Evolutionary conservation across 2,797 vertebrate species (phyloP).

Genomic region (Tenualosa ilisha): DNA sequence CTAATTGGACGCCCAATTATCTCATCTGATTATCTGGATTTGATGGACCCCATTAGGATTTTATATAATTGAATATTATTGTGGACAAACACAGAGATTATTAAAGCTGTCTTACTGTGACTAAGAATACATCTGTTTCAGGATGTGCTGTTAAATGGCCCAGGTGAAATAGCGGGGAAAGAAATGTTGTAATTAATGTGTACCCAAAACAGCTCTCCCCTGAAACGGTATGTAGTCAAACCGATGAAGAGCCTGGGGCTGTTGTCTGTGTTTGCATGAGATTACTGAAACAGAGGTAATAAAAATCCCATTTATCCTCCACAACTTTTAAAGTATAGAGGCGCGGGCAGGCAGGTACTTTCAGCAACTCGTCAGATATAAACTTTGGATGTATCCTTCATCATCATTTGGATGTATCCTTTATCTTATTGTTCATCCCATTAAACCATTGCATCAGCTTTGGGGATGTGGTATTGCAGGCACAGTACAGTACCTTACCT

Average conservation of each 20-base stretch:
- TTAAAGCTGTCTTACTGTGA: conserved; percentile 64
- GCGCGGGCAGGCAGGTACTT: not conserved
- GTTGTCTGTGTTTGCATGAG: not conserved
- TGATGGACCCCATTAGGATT: conserved; percentile 67
- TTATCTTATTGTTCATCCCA: not conserved
- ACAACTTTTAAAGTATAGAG: not conserved
- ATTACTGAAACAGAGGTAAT: not conserved
- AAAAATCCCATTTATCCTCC: not conserved
- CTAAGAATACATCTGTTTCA: conserved; percentile 66
- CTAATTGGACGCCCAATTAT: conserved; percentile 78
- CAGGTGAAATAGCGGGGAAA: conserved; percentile 45
- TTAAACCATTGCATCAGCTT: not conserved
- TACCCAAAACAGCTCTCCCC: not conserved
- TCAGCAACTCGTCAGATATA: not conserved
- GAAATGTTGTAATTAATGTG: conserved; percentile 36
- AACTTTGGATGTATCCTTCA: not conserved
- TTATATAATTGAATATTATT: conserved; percentile 67
- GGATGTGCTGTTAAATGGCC: conserved; percentile 65
- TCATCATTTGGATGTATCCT: too few relatives aligned
- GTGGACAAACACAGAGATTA: conserved; percentile 67
- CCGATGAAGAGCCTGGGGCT: not conserved
- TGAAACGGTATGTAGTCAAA: not conserved
- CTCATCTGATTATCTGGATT: conserved; percentile 75
- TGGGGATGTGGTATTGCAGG: not conserved
- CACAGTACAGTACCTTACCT: not conserved